Evolutionary conservation across 1,140 invertebrate species (phyloP), one percentile per base, ranked within the genome.

Genomic region (Heterodera schachtii): DNA sequence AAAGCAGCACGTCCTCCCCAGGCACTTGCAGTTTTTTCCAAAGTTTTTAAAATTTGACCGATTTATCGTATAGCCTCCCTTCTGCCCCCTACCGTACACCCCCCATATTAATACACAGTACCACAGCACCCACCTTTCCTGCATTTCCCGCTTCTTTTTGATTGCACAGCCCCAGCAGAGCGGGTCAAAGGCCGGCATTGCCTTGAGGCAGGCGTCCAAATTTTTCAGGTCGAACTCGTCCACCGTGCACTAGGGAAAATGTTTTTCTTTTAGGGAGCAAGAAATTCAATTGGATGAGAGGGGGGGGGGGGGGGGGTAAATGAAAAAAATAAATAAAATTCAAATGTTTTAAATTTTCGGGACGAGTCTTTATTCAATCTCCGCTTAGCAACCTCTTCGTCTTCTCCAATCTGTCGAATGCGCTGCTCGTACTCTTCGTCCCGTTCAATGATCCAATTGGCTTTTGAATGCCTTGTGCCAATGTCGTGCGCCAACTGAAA

Each of bases 381-480:
- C 31, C 31, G 31, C 31, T 31, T 31, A 31, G 31, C 31, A 31
- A 31, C 31, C 31, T 31, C 31, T 31, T 86, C 81, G 57, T 81
- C 47, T 49, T 84, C 78, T n/a, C 69, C 74, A 21, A 79, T 79
- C 21, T 82, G 67, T 66, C 73, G 41, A 70, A 87, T 69, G 41
- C 80, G 64, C 57, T 77, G 57, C 19, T 84, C 87, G 71, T 87
- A 87, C 8, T 87, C 82, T 7, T 84, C 80, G 70, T 89, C 73
- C n/a, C 73, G 47, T 9, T 74, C 73, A 60, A 85, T 81, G 31
- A 80, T 76, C 86, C 86, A 87, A 46, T 43, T 21, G 7, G 5
- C 44, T 52, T 64, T 69, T 16, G 41, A 19, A 49, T 83, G 81
- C n/a, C n/a, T 31, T 57, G 78, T 60, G 8, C 43, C 43, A 21